These are phyloP conservation scores for Dolichopus griseipennis DNA, from an alignment of 2,888 invertebrate genomes.

Conservation along the genomic window DNA sequence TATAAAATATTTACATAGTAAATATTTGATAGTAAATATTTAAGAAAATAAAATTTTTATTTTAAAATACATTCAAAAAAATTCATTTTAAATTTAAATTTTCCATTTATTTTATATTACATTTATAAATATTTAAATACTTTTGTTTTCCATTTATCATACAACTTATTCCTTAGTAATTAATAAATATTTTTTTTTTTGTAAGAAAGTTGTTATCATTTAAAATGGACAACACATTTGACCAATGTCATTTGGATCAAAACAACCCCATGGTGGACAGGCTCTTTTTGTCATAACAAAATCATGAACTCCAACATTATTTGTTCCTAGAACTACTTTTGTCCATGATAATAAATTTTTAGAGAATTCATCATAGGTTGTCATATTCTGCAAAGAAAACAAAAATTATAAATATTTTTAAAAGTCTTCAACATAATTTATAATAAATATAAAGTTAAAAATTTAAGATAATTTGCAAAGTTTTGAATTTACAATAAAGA, in stretches of 20 bases:
- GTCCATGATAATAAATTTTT: constrained; percentile 14
- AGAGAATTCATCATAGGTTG: constrained; percentile 13
- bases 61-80: too few species aligned
- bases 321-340: constrained; percentile 10
- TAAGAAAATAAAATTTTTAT: too few species aligned
- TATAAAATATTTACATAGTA: too few species aligned
- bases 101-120: too few species aligned
- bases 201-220: neutral
- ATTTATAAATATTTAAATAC: too few species aligned
- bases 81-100: too few species aligned
- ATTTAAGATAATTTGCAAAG: too few species aligned
- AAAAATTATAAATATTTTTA: constrained; percentile 10
- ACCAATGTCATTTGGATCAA: constrained; percentile 18
- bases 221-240: constrained; percentile 18
- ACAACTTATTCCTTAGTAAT: neutral
- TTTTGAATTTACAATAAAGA: too few species aligned
- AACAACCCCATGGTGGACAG: constrained; percentile 14
- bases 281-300: constrained; percentile 12
- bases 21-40: too few species aligned
- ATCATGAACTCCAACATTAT: constrained; percentile 10
- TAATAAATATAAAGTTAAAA: too few species aligned
- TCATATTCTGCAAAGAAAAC: constrained; percentile 13
- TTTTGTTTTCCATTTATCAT: neutral
- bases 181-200: neutral
- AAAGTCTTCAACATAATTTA: too few species aligned